A percentile compares a stretch with the other conserved stretches of the same genome.
Evolutionary conservation across 2,113 vertebrate genomes (phyloP).

Genomic region (Leucoraja erinaceus): DNA sequence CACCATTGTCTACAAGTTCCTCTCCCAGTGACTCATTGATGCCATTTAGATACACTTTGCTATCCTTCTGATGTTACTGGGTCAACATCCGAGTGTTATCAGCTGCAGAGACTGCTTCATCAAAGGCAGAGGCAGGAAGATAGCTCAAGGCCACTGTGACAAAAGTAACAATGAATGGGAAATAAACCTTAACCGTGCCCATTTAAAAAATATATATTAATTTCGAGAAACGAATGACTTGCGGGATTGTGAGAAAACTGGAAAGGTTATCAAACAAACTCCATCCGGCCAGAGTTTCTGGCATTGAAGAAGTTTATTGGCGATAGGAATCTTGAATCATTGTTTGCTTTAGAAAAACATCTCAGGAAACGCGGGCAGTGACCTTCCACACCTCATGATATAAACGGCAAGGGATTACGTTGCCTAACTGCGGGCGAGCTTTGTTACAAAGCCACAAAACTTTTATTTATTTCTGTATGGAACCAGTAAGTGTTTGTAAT

Average conservation of each 20-base stretch:
- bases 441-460: neutral
- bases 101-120: too few relatives aligned
- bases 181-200: neutral
- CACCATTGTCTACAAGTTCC: neutral
- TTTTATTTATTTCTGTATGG: neutral
- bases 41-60: neutral
- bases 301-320: neutral
- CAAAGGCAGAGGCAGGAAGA: neutral
- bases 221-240: neutral
- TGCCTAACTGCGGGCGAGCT: neutral
- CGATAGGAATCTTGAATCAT: neutral
- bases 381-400: neutral
- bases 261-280: neutral
- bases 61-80: neutral
- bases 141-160: neutral
- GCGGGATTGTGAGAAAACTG: neutral
- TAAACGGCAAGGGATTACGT: neutral
- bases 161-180: neutral
- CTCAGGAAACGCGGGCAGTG: neutral
- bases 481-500: neutral
- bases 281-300: neutral
- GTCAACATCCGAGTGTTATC: neutral
- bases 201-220: neutral
- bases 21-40: neutral
- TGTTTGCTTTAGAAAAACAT: neutral